Base-by-base conservation (phyloP, 2,113 vertebrate species). In the Uropsilus gracilis region DNA sequence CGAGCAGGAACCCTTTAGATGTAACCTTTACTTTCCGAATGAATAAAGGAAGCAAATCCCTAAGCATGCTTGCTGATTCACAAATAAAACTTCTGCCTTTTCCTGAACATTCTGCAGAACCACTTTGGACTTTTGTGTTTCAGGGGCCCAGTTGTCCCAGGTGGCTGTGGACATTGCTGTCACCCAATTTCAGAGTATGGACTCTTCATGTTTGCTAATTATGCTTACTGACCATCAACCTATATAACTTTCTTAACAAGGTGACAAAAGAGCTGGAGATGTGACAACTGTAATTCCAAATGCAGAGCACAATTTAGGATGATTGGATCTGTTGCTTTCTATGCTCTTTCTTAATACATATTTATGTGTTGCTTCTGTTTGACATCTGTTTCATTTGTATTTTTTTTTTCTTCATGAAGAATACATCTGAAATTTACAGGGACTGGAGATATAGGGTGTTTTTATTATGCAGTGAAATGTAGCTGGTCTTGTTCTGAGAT, bases 231-330 rank as follows among this genome's bases (percentile, higher is more conserved):
- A 17, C 6, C 34, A 34, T 26, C 48, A 82, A 89, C 17, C 44
- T 71, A 69, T 85, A 90, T 81, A 76, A 78, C 37, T 88, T 75
- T 80, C 77, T 84, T 66, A 24, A 93, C 55, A 28, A 84, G 82
- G 63, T 30, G 17, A 39, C 22, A 50, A 18, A 66, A 64, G 48
- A 68, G 11, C 30, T 32, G 57, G 22, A 68, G 14, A 44, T 44
- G 1, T 5, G 72, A 48, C 57, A 59, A 48, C 55, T 28, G 24
- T 53, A 50, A 55, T 44, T 30, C 64, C 30, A 30, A 86, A 24
- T 14, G 8, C 2, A 24, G 2, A 42, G 11, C 12, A 7, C 13
- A 48, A 78, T 39, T 90, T 34, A 16, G 57, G 57, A 17, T 14
- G 46, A 16, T 8, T 14, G 14, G 12, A 26, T 22, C 50, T n/a